These are phyloP conservation scores for Melopsittacus undulatus DNA, from an alignment of 2,797 vertebrate species.

Conservation along the genomic window DNA sequence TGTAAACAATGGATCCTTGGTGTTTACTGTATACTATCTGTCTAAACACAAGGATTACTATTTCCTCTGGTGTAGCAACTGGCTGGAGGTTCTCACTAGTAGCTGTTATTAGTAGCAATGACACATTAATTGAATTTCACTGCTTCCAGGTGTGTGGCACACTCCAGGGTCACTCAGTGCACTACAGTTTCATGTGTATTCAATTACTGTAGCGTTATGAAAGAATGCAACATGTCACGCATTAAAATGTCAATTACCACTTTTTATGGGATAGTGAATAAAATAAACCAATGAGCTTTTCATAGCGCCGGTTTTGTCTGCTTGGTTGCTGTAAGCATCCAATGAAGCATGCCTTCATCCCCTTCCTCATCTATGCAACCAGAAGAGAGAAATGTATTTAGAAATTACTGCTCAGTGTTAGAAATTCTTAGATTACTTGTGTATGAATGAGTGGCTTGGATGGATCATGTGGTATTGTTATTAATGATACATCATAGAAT, in stretches of 20 bases:
- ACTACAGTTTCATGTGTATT: slow-evolving; percentile 66
- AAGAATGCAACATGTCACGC: slow-evolving; percentile 63
- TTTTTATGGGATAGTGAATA: slow-evolving; percentile 1
- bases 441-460: neutral
- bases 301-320: neutral
- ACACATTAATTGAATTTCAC: slow-evolving; percentile 82
- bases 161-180: slow-evolving; percentile 74
- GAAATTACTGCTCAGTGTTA: neutral
- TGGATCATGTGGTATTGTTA: neutral
- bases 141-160: slow-evolving; percentile 83
- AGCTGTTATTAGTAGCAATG: slow-evolving; percentile 78
- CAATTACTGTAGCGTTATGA: slow-evolving; percentile 70
- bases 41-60: slow-evolving; percentile 56
- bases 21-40: slow-evolving; percentile 40
- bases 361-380: neutral
- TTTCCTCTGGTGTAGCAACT: slow-evolving; percentile 39
- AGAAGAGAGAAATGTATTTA: neutral
- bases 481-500: neutral
- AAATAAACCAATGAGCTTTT: neutral
- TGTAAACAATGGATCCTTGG: slow-evolving; percentile 41
- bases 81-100: slow-evolving; percentile 75
- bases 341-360: neutral
- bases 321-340: neutral
- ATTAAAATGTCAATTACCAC: slow-evolving; percentile 57
- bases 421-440: neutral